Percentiles rank a stretch among this genome's conserved stretches.
Evolutionary conservation across 2,797 vertebrate species (phyloP).

Genomic region (Gorsachius magnificus): DNA sequence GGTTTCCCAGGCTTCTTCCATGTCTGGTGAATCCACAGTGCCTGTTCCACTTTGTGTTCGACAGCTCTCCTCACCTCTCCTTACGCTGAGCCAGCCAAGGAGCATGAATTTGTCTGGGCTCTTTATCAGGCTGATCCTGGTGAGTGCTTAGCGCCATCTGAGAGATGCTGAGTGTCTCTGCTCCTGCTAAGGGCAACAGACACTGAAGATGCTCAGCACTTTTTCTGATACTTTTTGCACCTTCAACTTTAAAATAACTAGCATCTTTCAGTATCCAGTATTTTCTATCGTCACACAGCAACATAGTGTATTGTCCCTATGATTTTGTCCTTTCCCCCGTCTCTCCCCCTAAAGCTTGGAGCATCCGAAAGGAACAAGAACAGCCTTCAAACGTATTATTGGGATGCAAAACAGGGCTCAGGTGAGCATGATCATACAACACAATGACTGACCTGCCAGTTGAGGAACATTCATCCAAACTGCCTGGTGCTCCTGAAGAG

Average conservation of each 20-base stretch:
- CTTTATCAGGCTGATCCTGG: background rate
- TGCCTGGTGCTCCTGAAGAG: background rate
- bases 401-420: background rate
- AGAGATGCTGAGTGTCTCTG: background rate
- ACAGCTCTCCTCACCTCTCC: background rate
- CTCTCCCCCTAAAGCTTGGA: background rate
- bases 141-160: background rate
- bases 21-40: background rate
- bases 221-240: background rate
- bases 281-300: rapidly evolving
- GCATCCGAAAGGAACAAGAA: background rate
- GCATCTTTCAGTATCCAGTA: background rate
- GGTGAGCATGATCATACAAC: background rate
- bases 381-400: background rate
- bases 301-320: rapidly evolving
- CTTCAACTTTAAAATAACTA: background rate
- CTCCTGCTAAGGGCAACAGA: background rate
- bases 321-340: background rate
- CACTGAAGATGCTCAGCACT: background rate
- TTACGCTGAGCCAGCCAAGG: background rate
- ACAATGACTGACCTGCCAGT: background rate
- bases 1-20: background rate
- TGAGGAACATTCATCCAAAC: rapidly evolving
- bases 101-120: background rate
- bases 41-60: background rate